Conservation (phyloP, 2,797 vertebrate species). For the Trematomus bernacchii region DNA sequence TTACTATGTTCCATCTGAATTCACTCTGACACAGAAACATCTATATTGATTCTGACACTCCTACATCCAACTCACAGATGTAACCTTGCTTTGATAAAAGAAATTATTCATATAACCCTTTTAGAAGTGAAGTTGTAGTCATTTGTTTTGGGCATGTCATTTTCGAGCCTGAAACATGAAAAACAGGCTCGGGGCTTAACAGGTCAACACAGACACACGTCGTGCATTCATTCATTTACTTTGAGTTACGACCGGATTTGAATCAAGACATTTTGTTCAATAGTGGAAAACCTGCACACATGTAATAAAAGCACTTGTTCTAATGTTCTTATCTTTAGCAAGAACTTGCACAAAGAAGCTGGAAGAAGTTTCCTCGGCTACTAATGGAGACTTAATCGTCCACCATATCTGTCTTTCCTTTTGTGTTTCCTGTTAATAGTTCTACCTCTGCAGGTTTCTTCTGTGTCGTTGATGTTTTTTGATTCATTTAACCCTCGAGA, state of each 20-base stretch:
- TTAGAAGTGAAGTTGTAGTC: no score
- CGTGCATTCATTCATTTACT: background rate
- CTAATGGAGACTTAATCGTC: background rate
- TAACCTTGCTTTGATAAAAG: no score
- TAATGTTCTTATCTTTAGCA: background rate
- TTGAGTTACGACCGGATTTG: background rate
- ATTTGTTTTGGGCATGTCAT: no score
- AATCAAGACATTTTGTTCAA: background rate
- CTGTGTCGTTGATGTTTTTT: background rate
- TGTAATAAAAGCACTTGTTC: background rate
- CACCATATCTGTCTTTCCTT: background rate
- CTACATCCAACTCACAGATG: no score
- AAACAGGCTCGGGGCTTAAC: no score
- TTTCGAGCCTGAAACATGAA: no score
- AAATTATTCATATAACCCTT: no score
- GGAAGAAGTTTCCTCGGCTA: background rate
- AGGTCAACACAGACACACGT: background rate
- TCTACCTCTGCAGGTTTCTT: conserved; percentile 7
- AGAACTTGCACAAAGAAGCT: background rate
- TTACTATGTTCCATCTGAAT: no score
- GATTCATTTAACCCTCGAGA: background rate
- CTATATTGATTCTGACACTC: no score
- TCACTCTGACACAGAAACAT: no score
- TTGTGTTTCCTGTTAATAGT: background rate
- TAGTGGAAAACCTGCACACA: background rate